Base-by-base conservation (phyloP, 1,140 invertebrate genomes). In the Oscheius sp. region DNA sequence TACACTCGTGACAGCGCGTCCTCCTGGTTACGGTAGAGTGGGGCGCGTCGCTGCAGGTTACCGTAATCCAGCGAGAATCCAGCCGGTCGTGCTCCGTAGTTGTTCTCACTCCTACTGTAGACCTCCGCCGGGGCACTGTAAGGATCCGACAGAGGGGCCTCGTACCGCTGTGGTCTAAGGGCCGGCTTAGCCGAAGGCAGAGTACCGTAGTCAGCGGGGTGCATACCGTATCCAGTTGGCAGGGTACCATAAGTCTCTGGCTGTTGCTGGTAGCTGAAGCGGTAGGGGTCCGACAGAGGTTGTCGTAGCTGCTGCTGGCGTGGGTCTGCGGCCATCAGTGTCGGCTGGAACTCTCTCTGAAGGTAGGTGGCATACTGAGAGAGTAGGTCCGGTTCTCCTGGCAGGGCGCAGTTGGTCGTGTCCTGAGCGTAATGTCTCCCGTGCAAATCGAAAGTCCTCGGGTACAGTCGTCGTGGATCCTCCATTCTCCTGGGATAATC, bases 281-380 rank as follows among this genome's bases (percentile, higher is more conserved):
- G 32, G 29, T 66, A 67, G 26, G 62, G 71, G 46, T 73, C 62
- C 1, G 71, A 73, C 31, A 73, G 67, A 3, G 71, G 64, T 42
- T 62, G 34, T 32, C 61, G 62, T 23, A 66, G 61, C 38, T 18
- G 36, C 64, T 4, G 31, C 3, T 52, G 58, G 1, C 52, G 69
- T 34, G 42, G 38, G 42, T 63, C 52, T 34, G 32, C 46, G 23
- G 69, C 34, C 31, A 49, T 38, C 1, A 71, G 59, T 34, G 52
- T 46, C 26, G 69, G 45, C 52, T 71, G 69, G 73, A 84, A 84
- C 63, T 84, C 81, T 55, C 80, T 73, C 46, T 83, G 84, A 23
- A 83, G 66, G 63, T 81, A 83, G 59, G 75, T 84, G 35, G 82
- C 82, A 73, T 82, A 82, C 59, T 82, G 77, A 23, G 80, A 78